Evolutionary conservation across 2,113 vertebrate genomes (phyloP).

Genomic region (Aleadryas rufinucha): DNA sequence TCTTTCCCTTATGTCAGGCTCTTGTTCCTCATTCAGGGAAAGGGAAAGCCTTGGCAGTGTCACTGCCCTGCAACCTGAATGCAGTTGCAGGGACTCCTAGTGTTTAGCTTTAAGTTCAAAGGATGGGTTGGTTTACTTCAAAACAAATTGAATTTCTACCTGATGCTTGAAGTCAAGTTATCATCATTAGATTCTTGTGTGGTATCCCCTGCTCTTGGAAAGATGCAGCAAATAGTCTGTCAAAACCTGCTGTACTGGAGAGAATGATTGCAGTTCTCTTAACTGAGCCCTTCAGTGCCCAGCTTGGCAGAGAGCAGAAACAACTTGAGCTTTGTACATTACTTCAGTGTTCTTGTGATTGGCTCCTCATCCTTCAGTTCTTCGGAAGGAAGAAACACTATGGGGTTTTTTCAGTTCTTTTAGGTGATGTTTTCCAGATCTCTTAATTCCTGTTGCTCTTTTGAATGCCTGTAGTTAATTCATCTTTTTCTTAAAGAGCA

Average conservation of each 20-base stretch:
- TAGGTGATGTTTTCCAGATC: conserved; percentile 11
- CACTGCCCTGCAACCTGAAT: not conserved
- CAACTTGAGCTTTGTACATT: not conserved
- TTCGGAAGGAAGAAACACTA: not conserved
- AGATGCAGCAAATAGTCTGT: not conserved
- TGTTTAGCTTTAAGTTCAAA: not conserved
- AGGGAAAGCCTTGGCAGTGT: not conserved
- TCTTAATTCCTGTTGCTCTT: not conserved
- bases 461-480: not conserved
- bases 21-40: not conserved
- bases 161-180: not conserved
- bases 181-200: not conserved
- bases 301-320: not conserved
- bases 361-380: not conserved
- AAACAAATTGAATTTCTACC: not conserved
- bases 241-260: not conserved
- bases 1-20: not conserved
- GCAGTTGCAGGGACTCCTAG: not conserved
- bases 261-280: not conserved
- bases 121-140: not conserved
- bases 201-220: not conserved
- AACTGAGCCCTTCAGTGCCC: not conserved
- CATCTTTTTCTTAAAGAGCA: not conserved
- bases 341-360: not conserved
- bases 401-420: not conserved